These are phyloP conservation scores for Phrynocephalus versicolor DNA, from an alignment of 2,113 vertebrate genomes.

Conservation along the genomic window DNA sequence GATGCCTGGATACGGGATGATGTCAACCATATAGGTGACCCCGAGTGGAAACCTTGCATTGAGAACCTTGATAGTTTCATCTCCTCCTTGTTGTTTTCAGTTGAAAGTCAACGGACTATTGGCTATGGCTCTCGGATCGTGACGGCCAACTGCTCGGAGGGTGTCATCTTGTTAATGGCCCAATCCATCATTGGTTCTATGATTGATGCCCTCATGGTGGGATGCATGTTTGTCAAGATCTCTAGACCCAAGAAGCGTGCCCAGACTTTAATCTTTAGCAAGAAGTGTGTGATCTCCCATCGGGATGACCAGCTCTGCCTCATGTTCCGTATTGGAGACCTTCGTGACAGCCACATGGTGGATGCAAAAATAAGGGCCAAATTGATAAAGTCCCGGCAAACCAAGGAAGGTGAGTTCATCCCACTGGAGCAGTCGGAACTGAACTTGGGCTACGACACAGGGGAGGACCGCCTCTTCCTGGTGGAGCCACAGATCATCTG, in stretches of 20 bases:
- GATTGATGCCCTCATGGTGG: constrained; percentile 85
- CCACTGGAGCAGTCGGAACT: constrained; percentile 86
- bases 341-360: constrained; percentile 86
- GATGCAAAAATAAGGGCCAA: constrained; percentile 86
- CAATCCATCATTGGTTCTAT: constrained; percentile 85
- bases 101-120: constrained; percentile 85
- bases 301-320: constrained; percentile 80
- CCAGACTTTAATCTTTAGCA: constrained; percentile 87
- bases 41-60: constrained; percentile 75
- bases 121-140: constrained; percentile 83
- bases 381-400: constrained; percentile 85
- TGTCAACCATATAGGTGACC: constrained; percentile 73
- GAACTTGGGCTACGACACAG: constrained; percentile 83
- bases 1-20: constrained; percentile 79
- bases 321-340: constrained; percentile 84
- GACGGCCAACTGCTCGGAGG: constrained; percentile 78
- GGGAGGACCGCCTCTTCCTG: constrained; percentile 81
- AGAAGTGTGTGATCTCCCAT: constrained; percentile 79
- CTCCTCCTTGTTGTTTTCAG: constrained; percentile 81
- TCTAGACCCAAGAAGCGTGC: constrained; percentile 84
- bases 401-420: constrained; percentile 84
- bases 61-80: constrained; percentile 82
- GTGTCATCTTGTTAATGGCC: constrained; percentile 76
- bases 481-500: constrained; percentile 86
- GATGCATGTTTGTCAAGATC: constrained; percentile 90